Base-by-base conservation (phyloP, 2,797 vertebrate species). In the Chromobotia macracanthus region DNA sequence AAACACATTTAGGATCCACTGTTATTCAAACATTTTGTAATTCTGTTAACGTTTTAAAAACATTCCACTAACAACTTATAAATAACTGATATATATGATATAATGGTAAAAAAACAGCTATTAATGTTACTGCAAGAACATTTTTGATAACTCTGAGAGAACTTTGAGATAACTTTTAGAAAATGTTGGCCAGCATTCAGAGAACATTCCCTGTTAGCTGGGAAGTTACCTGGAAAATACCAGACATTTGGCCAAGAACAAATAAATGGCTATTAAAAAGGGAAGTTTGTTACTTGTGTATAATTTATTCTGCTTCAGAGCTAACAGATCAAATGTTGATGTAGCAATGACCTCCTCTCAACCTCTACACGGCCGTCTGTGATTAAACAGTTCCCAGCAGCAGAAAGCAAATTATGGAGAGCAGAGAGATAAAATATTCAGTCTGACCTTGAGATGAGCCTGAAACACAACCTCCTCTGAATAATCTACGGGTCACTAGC, bases 341-440 rank as follows among this genome's bases (percentile, higher is more conserved):
- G 55, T 67, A 70, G 60, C 56, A 19, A 77, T 77, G 75, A 72
- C 77, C 48, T 66, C 44, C 55, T 53, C 19, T 60, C 51, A 70
- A 67, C 64, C 74, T 76, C 35, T 82, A 74, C 51, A 35, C 38
- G 18, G 80, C 66, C n/a, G 56, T 9, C 79, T 71, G 61, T 48
- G 66, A 75, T 63, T 87, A 79, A 84, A 84, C 70, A 79, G 81
- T 72, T 65, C 55, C 77, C 71, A 80, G 80, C 77, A 71, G 66
- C 51, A 71, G 91, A 93, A 92, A 90, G 89, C 90, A 93, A 91
- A 94, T 93, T 94, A 93, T 92, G 87, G 90, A 93, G 92, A 93
- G 91, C 91, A 91, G 88, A 80, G 88, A 93, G 90, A 92, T 93
- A 94, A 92, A 93, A 92, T 92, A 94, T 94, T 92, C 92, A 90